phyloP scores from a whole-genome alignment of 2,113 vertebrate genomes.

The Bubo blakistoni region DNA sequence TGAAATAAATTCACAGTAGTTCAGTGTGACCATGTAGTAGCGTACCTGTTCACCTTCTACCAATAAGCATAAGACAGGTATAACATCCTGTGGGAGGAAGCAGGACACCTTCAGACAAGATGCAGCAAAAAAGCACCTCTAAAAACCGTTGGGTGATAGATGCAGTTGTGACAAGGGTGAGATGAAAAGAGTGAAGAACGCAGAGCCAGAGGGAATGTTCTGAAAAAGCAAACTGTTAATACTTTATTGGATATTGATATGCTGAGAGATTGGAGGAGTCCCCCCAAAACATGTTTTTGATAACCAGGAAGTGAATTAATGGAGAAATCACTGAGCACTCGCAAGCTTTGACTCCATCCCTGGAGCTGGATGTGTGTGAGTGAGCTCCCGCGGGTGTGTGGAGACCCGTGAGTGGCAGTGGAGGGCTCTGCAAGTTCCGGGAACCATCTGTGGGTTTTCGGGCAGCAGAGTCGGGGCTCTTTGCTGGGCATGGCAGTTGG shows the following conservation, averaged over 20 bases:
- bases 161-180: neutral
- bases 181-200: neutral
- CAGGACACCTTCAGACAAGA: neutral
- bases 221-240: neutral
- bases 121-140: neutral
- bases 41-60: neutral
- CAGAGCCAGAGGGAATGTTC: neutral
- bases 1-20: neutral
- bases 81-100: neutral
- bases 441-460: neutral
- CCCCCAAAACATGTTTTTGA: rapidly evolving
- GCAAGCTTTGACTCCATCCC: neutral
- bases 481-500: neutral
- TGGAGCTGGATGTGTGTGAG: neutral
- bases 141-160: neutral
- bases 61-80: neutral
- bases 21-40: neutral
- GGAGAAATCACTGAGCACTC: neutral
- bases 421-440: neutral
- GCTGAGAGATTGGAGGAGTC: neutral
- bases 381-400: neutral
- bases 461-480: neutral
- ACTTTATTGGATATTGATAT: neutral
- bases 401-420: neutral
- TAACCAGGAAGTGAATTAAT: neutral